These are phyloP conservation scores for Pachyramphus minor DNA, from an alignment of 2,113 vertebrate species.

Conservation along the genomic window DNA sequence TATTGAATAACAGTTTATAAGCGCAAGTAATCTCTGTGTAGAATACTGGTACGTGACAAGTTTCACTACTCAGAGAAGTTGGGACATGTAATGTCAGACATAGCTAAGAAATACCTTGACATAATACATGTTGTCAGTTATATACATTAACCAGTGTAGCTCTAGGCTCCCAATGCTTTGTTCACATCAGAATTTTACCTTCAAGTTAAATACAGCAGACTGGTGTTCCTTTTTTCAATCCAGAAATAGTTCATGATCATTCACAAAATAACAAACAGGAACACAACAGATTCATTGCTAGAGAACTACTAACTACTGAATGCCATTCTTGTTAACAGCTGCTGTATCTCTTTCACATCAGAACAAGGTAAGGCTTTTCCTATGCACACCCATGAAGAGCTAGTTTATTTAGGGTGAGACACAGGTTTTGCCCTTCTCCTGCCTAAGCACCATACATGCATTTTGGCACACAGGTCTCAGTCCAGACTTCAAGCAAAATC, in stretches of 20 bases:
- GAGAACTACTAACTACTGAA: not conserved
- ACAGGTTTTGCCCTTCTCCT: not conserved
- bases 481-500: not conserved
- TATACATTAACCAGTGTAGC: not conserved
- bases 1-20: not conserved
- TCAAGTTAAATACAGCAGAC: not conserved
- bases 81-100: not conserved
- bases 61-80: not conserved
- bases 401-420: not conserved
- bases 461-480: not conserved
- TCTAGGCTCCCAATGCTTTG: not conserved
- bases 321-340: not conserved
- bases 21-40: not conserved
- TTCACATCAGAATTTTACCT: not conserved
- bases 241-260: not conserved
- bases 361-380: not conserved
- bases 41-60: not conserved
- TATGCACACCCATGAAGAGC: not conserved
- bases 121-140: not conserved
- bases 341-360: not conserved
- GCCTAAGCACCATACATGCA: not conserved
- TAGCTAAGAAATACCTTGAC: not conserved
- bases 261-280: not conserved
- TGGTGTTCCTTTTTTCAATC: not conserved
- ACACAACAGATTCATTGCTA: not conserved